These are phyloP conservation scores for Ailurus styani DNA, from an alignment of 2,113 vertebrate genomes.

Conservation along the genomic window DNA sequence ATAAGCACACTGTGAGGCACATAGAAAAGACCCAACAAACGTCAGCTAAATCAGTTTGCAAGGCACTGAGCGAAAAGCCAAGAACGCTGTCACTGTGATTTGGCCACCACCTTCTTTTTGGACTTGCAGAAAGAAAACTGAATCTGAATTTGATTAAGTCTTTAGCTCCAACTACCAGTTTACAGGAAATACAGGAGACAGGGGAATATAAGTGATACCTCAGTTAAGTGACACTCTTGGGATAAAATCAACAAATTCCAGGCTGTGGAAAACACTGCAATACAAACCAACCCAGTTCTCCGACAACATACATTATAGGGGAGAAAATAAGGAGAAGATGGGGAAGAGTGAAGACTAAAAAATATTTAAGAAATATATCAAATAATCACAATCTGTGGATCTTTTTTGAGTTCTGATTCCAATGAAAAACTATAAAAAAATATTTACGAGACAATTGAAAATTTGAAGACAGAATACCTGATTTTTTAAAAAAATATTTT, in stretches of 20 bases:
- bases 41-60: background rate
- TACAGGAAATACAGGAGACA: conserved; percentile 23
- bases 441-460: background rate
- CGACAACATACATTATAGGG: background rate
- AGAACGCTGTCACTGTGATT: background rate
- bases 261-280: background rate
- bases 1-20: background rate
- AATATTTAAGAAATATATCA: conserved; percentile 1
- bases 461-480: background rate
- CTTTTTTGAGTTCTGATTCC: conserved; percentile 13
- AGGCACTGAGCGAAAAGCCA: background rate
- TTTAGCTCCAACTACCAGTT: background rate
- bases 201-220: background rate
- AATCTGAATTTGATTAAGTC: conserved; percentile 48
- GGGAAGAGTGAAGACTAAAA: background rate
- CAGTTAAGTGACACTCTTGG: conserved; percentile 3
- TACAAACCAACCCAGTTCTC: background rate
- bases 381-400: background rate
- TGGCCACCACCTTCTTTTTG: background rate
- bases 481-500: too few species aligned
- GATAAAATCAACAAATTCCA: background rate
- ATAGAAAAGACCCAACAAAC: background rate
- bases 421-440: background rate
- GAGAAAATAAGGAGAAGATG: background rate
- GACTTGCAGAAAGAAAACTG: conserved; percentile 43